Evolutionary conservation across 2,113 vertebrate species (phyloP).

Genomic region (Catharus fuscescens): DNA sequence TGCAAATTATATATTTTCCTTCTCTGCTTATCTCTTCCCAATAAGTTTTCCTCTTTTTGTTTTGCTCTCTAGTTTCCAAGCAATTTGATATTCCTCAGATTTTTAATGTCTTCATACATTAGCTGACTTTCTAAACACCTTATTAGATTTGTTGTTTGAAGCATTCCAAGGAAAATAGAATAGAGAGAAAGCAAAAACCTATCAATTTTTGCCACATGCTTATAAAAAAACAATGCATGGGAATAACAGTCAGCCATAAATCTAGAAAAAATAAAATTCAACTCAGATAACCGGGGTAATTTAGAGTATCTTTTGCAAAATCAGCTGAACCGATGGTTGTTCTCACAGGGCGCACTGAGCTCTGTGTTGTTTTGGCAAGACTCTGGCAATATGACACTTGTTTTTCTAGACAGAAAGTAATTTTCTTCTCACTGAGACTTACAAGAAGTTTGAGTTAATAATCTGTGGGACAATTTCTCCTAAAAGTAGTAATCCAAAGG

Average conservation of each 20-base stretch:
- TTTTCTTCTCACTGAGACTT: neutral
- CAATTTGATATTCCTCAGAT: neutral
- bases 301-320: neutral
- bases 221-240: neutral
- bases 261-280: neutral
- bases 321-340: neutral
- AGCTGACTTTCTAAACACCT: constrained; percentile 1
- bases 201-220: neutral
- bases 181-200: neutral
- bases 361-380: neutral
- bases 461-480: neutral
- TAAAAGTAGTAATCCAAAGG: neutral
- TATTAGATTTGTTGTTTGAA: neutral
- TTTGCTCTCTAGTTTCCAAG: neutral
- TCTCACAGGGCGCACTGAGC: neutral
- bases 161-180: neutral
- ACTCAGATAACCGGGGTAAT: neutral
- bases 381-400: neutral
- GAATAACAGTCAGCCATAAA: neutral
- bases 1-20: neutral
- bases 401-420: neutral
- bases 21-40: neutral
- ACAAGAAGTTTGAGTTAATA: neutral
- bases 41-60: neutral
- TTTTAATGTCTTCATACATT: neutral